Conservation (phyloP, 2,113 vertebrate species). For the Zosterops borbonicus region DNA sequence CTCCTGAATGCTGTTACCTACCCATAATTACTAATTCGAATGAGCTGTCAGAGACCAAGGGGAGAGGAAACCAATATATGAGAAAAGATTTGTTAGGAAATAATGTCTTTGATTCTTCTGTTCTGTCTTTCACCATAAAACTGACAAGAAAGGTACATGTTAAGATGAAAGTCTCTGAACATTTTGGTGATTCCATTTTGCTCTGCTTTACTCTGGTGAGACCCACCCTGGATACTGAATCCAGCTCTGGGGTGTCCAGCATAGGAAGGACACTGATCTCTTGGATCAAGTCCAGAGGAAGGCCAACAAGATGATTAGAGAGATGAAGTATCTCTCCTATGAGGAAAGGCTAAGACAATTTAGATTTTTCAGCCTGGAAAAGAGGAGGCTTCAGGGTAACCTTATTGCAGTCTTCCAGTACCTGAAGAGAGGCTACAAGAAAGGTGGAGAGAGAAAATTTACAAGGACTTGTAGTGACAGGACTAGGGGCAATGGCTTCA, state of each 20-base stretch:
- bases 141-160: neutral
- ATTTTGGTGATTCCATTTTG: neutral
- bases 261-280: neutral
- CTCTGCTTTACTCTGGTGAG: neutral
- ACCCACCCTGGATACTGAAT: neutral
- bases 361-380: neutral
- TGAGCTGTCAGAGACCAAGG: neutral
- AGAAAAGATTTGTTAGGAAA: neutral
- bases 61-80: neutral
- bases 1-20: neutral
- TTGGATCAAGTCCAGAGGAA: neutral
- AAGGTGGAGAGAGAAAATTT: neutral
- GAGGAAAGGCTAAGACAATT: neutral
- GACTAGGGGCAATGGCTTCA: neutral
- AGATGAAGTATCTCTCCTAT: neutral
- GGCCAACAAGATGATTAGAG: neutral
- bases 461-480: neutral
- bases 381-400: neutral
- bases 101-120: neutral
- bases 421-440: neutral
- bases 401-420: neutral
- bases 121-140: neutral
- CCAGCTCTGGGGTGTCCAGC: neutral
- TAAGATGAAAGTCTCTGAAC: neutral
- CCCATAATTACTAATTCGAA: neutral